A percentile compares a stretch with the other conserved stretches of the same genome.
These are phyloP conservation scores for Hyppa rectilinea DNA, from an alignment of 2,888 invertebrate genomes.

Conservation along the genomic window DNA sequence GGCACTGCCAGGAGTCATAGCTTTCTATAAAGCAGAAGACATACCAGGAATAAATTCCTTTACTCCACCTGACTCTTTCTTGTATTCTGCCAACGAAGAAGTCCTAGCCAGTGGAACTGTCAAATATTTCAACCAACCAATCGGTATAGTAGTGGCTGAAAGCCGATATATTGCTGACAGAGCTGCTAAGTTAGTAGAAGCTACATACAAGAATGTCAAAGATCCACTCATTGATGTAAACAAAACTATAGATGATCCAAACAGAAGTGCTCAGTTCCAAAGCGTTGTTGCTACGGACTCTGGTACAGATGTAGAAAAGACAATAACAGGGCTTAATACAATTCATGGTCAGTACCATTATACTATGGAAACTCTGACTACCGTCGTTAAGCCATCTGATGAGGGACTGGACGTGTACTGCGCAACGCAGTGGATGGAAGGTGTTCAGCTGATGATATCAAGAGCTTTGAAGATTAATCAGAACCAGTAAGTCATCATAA, in stretches of 20 bases:
- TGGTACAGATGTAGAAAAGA: slow-evolving; percentile 79
- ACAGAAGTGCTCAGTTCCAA: slow-evolving; percentile 63
- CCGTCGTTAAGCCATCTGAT: slow-evolving; percentile 92
- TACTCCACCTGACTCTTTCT: slow-evolving; percentile 70
- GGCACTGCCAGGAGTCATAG: slow-evolving; percentile 90
- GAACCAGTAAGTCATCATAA: background rate
- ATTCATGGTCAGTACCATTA: slow-evolving; percentile 93
- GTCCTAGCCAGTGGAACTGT: slow-evolving; percentile 77
- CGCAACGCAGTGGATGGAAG: slow-evolving; percentile 91
- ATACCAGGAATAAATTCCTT: slow-evolving; percentile 93
- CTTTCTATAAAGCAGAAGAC: slow-evolving; percentile 91
- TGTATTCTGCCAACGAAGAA: slow-evolving; percentile 79
- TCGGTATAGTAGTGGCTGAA: slow-evolving; percentile 90
- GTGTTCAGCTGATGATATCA: slow-evolving; percentile 89
- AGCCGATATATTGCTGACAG: slow-evolving; percentile 87
- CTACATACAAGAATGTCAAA: slow-evolving; percentile 85
- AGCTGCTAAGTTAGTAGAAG: slow-evolving; percentile 90
- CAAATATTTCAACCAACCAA: slow-evolving; percentile 76
- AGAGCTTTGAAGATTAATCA: slow-evolving; percentile 88
- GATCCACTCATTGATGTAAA: slow-evolving; percentile 75
- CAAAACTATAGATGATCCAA: slow-evolving; percentile 68
- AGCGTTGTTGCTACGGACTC: slow-evolving; percentile 70
- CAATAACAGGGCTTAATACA: slow-evolving; percentile 87
- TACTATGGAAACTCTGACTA: slow-evolving; percentile 93
- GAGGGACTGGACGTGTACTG: slow-evolving; percentile 92